Evolutionary conservation across 1,140 invertebrate species (phyloP).

Genomic region (Drosophila kurseongensis): DNA sequence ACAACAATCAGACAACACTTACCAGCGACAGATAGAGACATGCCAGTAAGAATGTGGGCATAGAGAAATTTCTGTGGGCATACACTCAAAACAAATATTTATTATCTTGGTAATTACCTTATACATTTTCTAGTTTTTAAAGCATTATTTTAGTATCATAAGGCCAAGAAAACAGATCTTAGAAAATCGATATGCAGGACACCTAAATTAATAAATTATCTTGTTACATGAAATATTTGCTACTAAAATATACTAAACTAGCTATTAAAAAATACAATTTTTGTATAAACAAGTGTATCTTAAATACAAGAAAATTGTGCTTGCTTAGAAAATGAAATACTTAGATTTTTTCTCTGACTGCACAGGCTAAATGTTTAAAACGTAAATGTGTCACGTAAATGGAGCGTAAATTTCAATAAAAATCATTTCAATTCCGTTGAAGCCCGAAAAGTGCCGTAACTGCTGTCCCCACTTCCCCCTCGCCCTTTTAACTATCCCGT

Average conservation of each 20-base stretch:
- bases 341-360: conserved; percentile 22
- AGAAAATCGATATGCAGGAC: no score
- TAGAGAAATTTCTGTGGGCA: conserved; percentile 1
- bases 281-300: no score
- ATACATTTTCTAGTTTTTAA: no score
- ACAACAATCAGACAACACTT: conserved; percentile 74
- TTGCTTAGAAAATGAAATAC: no score
- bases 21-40: conserved; percentile 50
- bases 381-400: conserved; percentile 83
- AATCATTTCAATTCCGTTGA: conserved; percentile 80
- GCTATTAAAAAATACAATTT: no score
- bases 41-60: conserved; percentile 24
- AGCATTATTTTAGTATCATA: no score
- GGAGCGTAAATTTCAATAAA: conserved; percentile 83
- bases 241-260: no score
- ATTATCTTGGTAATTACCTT: no score
- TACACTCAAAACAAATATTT: conserved; percentile 8
- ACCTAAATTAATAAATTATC: no score
- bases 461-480: conserved; percentile 19
- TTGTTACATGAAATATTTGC: no score
- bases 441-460: conserved; percentile 69
- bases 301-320: no score
- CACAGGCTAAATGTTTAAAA: conserved; percentile 73
- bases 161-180: no score
- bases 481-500: neutral